A percentile compares a stretch with the other conserved stretches of the same genome.
Conservation (phyloP, 2,888 invertebrate species). For the Dicyrtoma fusca region DNA sequence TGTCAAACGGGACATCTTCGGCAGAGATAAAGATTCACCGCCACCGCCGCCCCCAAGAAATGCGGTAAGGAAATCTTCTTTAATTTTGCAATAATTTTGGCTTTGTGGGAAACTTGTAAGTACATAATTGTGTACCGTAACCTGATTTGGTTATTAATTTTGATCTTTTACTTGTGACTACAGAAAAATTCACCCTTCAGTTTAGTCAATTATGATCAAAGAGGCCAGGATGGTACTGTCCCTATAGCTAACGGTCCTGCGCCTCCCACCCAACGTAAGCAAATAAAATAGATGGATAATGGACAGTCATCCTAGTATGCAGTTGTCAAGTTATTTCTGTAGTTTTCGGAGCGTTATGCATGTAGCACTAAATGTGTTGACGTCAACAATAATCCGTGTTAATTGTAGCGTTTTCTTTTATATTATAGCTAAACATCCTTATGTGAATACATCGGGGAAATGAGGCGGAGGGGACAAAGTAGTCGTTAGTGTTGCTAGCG, state of each 20-base stretch:
- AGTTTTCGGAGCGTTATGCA: too few relatives aligned
- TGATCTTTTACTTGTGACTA: not conserved
- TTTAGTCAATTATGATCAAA: constrained; percentile 6
- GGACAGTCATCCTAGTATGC: too few relatives aligned
- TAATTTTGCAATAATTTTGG: not conserved
- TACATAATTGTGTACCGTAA: not conserved
- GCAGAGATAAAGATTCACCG: constrained; percentile 23
- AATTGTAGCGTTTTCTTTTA: too few relatives aligned
- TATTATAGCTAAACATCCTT: not conserved
- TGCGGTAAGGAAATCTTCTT: constrained; percentile 37
- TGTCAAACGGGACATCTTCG: not conserved
- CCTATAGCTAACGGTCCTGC: constrained; percentile 1
- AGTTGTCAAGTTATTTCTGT: too few relatives aligned
- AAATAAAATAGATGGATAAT: too few relatives aligned
- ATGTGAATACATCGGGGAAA: not conserved
- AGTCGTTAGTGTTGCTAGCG: not conserved
- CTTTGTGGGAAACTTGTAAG: too few relatives aligned
- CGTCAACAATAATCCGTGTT: too few relatives aligned
- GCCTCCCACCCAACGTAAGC: not conserved
- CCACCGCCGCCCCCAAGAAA: constrained; percentile 50
- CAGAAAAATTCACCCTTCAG: constrained; percentile 12
- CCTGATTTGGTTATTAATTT: not conserved
- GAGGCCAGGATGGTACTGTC: not conserved
- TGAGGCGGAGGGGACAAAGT: not conserved
- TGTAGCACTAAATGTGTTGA: too few relatives aligned